These are phyloP conservation scores for Halcyon senegalensis DNA, from an alignment of 2,113 vertebrate genomes.

Conservation along the genomic window DNA sequence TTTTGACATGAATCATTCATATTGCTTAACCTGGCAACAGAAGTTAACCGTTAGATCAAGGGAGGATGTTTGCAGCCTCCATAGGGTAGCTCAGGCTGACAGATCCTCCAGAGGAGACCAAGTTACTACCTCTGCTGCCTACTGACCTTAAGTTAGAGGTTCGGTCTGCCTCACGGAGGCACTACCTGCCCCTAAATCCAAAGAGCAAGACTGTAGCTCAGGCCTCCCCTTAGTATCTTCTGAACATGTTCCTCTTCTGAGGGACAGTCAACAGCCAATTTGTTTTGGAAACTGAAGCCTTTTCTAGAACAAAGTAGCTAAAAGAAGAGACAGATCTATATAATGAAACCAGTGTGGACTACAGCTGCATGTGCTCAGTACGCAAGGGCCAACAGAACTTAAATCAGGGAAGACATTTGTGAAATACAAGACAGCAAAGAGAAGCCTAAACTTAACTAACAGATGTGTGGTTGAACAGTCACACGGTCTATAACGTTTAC, in stretches of 20 bases:
- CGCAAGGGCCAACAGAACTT: neutral
- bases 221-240: neutral
- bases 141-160: neutral
- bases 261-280: neutral
- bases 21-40: neutral
- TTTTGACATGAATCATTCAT: neutral
- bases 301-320: neutral
- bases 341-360: neutral
- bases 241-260: neutral
- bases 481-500: neutral
- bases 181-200: neutral
- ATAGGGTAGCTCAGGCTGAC: neutral
- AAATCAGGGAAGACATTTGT: neutral
- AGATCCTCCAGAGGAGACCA: rapidly evolving
- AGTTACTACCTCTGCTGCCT: neutral
- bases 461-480: neutral
- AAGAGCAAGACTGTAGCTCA: neutral
- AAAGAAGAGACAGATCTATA: neutral
- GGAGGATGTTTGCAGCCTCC: neutral
- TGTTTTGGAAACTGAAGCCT: neutral
- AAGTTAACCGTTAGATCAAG: neutral
- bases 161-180: neutral
- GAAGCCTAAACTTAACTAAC: neutral
- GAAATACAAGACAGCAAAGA: neutral
- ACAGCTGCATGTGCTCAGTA: neutral